phyloP scores from a whole-genome alignment of 2,797 vertebrate species.

The Karalla daura region DNA sequence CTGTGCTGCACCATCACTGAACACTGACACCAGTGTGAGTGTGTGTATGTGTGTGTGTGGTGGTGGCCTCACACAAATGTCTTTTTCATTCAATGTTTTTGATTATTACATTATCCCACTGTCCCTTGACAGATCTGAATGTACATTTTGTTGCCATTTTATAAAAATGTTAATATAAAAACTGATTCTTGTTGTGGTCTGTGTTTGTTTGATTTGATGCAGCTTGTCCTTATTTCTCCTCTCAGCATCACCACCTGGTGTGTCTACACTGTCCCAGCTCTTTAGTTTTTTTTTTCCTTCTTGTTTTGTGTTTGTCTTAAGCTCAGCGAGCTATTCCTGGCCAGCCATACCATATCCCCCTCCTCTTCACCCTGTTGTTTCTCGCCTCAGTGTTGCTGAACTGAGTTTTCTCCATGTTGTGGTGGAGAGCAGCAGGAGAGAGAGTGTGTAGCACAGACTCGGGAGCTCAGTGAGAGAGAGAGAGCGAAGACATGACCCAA shows the following conservation, averaged over 20 bases:
- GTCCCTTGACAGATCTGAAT: constrained; percentile 42
- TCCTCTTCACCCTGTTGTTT: background rate
- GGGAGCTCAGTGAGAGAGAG: constrained; percentile 33
- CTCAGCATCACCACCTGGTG: constrained; percentile 62
- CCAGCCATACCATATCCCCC: constrained; percentile 3
- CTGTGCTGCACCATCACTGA: background rate
- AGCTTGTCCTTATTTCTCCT: constrained; percentile 63
- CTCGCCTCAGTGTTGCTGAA: constrained; percentile 39
- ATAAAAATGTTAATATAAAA: constrained; percentile 51
- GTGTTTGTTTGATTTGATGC: constrained; percentile 29
- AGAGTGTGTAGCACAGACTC: constrained; percentile 22
- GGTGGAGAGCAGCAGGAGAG: constrained; percentile 22
- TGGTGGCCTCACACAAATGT: background rate
- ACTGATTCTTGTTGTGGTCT: background rate
- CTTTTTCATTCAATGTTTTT: constrained; percentile 6
- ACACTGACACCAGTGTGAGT: constrained; percentile 1
- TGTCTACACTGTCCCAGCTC: constrained; percentile 46
- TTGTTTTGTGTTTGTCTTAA: no score
- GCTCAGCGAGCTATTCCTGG: constrained; percentile 63
- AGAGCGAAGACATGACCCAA: constrained; percentile 70
- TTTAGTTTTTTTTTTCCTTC: constrained; percentile 25
- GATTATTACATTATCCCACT: constrained; percentile 5
- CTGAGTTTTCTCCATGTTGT: constrained; percentile 45
- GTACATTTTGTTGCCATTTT: constrained; percentile 51
- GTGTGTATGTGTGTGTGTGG: no score